Evolutionary conservation across 2,888 invertebrate species (phyloP).

Genomic region (Drosophila algonquin): DNA sequence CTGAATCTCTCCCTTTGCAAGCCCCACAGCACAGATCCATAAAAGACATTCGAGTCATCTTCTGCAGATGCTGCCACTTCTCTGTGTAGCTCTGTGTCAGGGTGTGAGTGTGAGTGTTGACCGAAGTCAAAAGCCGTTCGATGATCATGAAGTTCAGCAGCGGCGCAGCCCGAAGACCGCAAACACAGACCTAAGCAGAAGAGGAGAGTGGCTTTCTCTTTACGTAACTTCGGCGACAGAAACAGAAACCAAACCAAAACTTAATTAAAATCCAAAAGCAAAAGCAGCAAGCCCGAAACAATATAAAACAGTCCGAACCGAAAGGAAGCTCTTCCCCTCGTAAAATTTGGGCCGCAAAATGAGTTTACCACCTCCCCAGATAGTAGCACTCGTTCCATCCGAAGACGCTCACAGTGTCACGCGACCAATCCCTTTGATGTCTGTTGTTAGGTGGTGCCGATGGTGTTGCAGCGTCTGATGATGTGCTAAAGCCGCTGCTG

Average conservation of each 20-base stretch:
- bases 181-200: slow-evolving; percentile 20
- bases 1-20: slow-evolving; percentile 60
- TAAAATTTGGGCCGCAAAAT: slow-evolving; percentile 17
- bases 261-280: slow-evolving; percentile 66
- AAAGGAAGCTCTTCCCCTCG: slow-evolving; percentile 53
- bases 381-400: slow-evolving; percentile 3
- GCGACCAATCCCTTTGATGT: slow-evolving; percentile 35
- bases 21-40: neutral
- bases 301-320: slow-evolving; percentile 40
- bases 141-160: slow-evolving; percentile 73
- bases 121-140: slow-evolving; percentile 75
- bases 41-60: slow-evolving; percentile 25
- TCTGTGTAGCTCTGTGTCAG: slow-evolving; percentile 21
- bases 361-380: slow-evolving; percentile 12
- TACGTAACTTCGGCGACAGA: slow-evolving; percentile 66
- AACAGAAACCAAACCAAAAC: slow-evolving; percentile 61
- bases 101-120: slow-evolving; percentile 62
- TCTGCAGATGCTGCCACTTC: slow-evolving; percentile 47
- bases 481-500: slow-evolving; percentile 29
- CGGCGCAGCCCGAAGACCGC: slow-evolving; percentile 27
- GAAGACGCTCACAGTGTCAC: slow-evolving; percentile 33
- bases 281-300: slow-evolving; percentile 56
- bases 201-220: slow-evolving; percentile 70
- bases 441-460: slow-evolving; percentile 10
- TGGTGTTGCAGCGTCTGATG: neutral